A percentile compares a stretch with the other conserved stretches of the same genome.
phyloP scores from a whole-genome alignment of 64 coral and sea anemone genomes.

The Pocillopora damicornis region DNA sequence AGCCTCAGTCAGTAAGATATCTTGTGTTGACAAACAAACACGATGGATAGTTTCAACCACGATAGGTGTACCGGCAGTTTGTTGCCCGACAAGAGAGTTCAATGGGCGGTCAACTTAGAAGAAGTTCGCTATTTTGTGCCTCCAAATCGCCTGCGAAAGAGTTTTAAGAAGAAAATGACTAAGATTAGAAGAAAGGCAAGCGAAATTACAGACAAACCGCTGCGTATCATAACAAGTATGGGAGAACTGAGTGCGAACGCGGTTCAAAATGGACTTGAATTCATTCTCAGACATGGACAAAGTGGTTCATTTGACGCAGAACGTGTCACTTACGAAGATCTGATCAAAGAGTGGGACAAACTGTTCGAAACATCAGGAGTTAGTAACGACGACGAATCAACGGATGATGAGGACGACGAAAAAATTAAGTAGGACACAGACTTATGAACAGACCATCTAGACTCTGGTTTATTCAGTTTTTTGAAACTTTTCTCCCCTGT shows the following conservation, averaged over 20 bases:
- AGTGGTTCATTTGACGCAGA: slow-evolving; percentile 85
- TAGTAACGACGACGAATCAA: slow-evolving; percentile 6
- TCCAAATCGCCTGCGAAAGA: slow-evolving; percentile 60
- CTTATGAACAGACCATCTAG: not conserved
- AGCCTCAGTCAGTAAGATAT: not conserved
- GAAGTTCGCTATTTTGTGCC: slow-evolving; percentile 83
- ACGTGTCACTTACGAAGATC: slow-evolving; percentile 69
- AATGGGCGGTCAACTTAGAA: slow-evolving; percentile 82
- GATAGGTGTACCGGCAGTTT: not conserved
- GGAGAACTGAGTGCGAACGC: slow-evolving; percentile 73
- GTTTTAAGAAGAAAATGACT: slow-evolving; percentile 64
- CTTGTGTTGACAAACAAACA: not conserved
- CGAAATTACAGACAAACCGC: slow-evolving; percentile 78
- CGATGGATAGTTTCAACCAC: not conserved
- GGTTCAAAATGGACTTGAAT: slow-evolving; percentile 71
- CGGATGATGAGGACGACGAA: slow-evolving; percentile 24
- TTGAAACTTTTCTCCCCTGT: no score
- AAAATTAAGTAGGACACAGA: not conserved
- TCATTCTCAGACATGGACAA: slow-evolving; percentile 74
- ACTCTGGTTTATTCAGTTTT: not conserved
- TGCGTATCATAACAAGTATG: slow-evolving; percentile 82
- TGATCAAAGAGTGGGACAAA: slow-evolving; percentile 85
- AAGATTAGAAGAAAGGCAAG: slow-evolving; percentile 71
- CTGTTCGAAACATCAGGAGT: slow-evolving; percentile 58
- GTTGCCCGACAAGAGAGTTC: slow-evolving; percentile 55